Percentiles rank a stretch among this genome's conserved stretches.
phyloP scores from a whole-genome alignment of 2,113 vertebrate genomes.

The Lutjanus erythropterus region DNA sequence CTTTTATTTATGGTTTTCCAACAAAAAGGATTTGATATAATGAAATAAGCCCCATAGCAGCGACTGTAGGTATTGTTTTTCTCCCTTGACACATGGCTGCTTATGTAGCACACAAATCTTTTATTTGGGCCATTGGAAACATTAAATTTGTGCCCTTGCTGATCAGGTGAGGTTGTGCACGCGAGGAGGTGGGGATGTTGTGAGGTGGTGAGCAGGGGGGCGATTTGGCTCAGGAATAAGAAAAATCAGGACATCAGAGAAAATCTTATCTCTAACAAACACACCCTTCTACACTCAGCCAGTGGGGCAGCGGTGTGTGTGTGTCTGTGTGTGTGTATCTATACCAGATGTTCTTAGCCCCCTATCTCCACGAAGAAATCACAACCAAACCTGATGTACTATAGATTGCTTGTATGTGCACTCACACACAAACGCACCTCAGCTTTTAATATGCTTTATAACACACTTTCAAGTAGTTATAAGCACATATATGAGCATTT shows the following conservation, averaged over 20 bases:
- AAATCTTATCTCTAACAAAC: slow-evolving; percentile 77
- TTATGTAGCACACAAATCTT: slow-evolving; percentile 12
- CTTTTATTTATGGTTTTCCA: slow-evolving; percentile 71
- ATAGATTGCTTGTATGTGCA: no score
- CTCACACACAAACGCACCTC: no score
- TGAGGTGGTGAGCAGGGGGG: slow-evolving; percentile 26
- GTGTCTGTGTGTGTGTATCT: slow-evolving; percentile 33
- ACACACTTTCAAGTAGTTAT: no score
- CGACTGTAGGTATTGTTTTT: slow-evolving; percentile 12
- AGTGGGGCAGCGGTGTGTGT: no score
- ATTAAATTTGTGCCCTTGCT: not conserved
- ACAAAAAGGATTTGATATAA: slow-evolving; percentile 54
- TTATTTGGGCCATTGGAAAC: slow-evolving; percentile 19
- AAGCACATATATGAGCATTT: no score
- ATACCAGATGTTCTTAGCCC: slow-evolving; percentile 13
- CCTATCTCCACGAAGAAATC: no score
- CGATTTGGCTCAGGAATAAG: slow-evolving; percentile 57
- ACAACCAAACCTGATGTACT: no score
- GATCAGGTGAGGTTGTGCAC: not conserved
- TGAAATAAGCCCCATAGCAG: slow-evolving; percentile 49
- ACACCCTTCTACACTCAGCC: slow-evolving; percentile 66
- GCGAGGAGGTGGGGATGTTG: not conserved
- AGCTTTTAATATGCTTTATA: no score
- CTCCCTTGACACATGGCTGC: slow-evolving; percentile 6
- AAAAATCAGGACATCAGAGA: slow-evolving; percentile 72